A percentile compares a stretch with the other conserved stretches of the same genome.
Evolutionary conservation across 1,140 invertebrate genomes (phyloP).

Genomic region (Drosophila mayri): DNA sequence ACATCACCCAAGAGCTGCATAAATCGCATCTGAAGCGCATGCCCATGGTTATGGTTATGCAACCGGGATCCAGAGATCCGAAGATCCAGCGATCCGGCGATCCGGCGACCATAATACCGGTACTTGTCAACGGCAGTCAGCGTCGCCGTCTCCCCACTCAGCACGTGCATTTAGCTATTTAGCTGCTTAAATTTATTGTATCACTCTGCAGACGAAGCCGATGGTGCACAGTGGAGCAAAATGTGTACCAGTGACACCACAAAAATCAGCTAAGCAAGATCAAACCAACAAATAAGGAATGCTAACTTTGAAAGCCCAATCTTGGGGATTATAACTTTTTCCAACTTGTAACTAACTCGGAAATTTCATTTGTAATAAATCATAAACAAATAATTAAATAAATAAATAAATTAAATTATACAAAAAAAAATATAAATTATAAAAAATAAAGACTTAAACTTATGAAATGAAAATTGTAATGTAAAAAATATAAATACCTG

Average conservation of each 20-base stretch:
- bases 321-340: too few species aligned
- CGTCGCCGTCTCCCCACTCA: constrained; percentile 41
- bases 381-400: too few species aligned
- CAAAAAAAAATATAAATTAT: too few species aligned
- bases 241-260: not conserved
- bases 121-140: constrained; percentile 66
- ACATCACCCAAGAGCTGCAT: constrained; percentile 13
- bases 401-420: too few species aligned
- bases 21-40: constrained; percentile 37
- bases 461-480: too few species aligned
- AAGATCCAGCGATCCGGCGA: constrained; percentile 7
- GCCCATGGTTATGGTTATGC: constrained; percentile 43
- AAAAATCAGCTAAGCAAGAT: not conserved
- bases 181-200: constrained; percentile 72
- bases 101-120: constrained; percentile 58
- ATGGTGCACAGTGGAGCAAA: constrained; percentile 50
- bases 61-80: constrained; percentile 46
- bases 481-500: too few species aligned
- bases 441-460: too few species aligned
- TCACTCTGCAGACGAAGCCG: constrained; percentile 24
- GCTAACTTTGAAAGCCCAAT: not conserved
- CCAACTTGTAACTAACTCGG: too few species aligned
- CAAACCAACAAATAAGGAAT: not conserved
- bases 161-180: constrained; percentile 74
- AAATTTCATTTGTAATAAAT: too few species aligned